Percentiles rank a stretch among this genome's conserved stretches.
Conservation (phyloP, 2,113 vertebrate genomes). For the Poecile atricapillus region DNA sequence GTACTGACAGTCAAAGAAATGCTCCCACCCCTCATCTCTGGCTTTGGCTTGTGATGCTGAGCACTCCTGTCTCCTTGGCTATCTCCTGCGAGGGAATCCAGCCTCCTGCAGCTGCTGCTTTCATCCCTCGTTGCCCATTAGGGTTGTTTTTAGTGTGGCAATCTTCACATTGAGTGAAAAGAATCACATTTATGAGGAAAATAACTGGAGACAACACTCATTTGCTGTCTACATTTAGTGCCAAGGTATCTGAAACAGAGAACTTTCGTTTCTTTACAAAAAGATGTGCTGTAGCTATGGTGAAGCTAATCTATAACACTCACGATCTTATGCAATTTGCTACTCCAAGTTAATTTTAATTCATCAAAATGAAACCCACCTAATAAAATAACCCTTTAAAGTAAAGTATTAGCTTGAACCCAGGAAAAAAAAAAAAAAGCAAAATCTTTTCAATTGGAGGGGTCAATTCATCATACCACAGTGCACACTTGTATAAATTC, state of each 20-base stretch:
- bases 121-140: not conserved
- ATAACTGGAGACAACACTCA: not conserved
- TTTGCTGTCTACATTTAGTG: not conserved
- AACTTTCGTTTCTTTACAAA: slow-evolving; percentile 35
- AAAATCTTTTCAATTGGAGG: not conserved
- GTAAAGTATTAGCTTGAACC: slow-evolving; percentile 68
- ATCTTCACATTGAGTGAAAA: not conserved
- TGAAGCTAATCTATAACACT: slow-evolving; percentile 68
- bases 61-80: not conserved
- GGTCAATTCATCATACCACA: slow-evolving; percentile 43
- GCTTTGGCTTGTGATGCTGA: not conserved
- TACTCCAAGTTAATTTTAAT: slow-evolving; percentile 73
- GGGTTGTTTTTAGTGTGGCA: not conserved
- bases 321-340: slow-evolving; percentile 60
- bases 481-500: slow-evolving; percentile 48
- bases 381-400: slow-evolving; percentile 71
- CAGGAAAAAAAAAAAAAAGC: not conserved
- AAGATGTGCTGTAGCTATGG: slow-evolving; percentile 74
- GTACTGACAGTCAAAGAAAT: not conserved
- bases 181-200: not conserved
- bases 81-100: not conserved
- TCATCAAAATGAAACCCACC: slow-evolving; percentile 67
- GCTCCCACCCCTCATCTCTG: not conserved
- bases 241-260: not conserved
- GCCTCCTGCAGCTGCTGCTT: not conserved